A percentile compares a stretch with the other conserved stretches of the same genome.
phyloP scores from a whole-genome alignment of 2,797 vertebrate species.

The Silurus aristotelis region DNA sequence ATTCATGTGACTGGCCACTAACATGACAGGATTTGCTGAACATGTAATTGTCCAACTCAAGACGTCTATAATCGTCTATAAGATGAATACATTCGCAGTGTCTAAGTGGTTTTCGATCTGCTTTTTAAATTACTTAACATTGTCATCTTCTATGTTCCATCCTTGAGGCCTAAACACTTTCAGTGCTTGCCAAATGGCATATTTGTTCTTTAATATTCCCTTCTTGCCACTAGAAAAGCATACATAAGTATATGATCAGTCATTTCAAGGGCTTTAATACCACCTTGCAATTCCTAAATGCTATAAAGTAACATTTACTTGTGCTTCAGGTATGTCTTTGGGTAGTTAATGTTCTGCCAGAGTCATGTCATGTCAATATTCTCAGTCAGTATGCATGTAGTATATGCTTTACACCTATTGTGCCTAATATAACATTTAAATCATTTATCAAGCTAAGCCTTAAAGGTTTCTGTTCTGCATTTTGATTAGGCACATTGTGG shows the following conservation, averaged over 20 bases:
- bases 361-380: background rate
- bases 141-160: background rate
- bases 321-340: background rate
- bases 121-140: background rate
- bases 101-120: background rate
- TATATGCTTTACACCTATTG: background rate
- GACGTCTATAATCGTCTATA: background rate
- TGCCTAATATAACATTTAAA: background rate
- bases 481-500: background rate
- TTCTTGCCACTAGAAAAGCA: background rate
- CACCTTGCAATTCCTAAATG: background rate
- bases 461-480: background rate
- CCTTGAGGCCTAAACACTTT: background rate
- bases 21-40: constrained; percentile 1
- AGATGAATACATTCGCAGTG: background rate
- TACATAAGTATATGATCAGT: background rate
- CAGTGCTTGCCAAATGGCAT: background rate
- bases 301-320: background rate
- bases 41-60: background rate
- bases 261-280: background rate
- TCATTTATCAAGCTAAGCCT: background rate
- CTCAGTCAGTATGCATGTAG: background rate
- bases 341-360: background rate
- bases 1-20: background rate
- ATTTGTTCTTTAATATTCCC: constrained; percentile 1